Percentiles rank a stretch among this genome's conserved stretches.
These are phyloP conservation scores for Peucedramus taeniatus DNA, from an alignment of 2,113 vertebrate species.

Conservation along the genomic window DNA sequence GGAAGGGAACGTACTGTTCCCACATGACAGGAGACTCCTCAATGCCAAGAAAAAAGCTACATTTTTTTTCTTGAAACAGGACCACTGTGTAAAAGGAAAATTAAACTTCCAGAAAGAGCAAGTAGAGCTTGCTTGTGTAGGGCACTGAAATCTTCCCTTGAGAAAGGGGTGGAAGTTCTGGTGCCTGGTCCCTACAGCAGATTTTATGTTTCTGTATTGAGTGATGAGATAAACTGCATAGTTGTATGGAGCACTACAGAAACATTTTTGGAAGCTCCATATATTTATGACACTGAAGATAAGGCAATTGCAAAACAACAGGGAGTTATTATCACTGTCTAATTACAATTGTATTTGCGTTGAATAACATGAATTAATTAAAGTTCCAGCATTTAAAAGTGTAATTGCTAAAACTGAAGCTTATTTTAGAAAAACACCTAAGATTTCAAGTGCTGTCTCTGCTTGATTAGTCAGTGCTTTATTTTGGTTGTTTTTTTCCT, in stretches of 20 bases:
- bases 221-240: background rate
- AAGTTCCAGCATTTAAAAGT: background rate
- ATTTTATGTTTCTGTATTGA: background rate
- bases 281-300: background rate
- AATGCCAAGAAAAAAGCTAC: background rate
- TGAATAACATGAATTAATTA: background rate
- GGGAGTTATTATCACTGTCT: background rate
- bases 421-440: background rate
- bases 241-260: background rate
- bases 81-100: background rate
- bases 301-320: background rate
- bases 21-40: background rate
- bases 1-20: slow-evolving; percentile 5
- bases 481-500: background rate
- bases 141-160: background rate
- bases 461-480: background rate
- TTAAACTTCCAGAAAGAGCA: background rate
- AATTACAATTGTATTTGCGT: background rate
- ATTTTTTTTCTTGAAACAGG: background rate
- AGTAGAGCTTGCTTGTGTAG: background rate
- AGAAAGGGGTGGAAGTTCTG: background rate
- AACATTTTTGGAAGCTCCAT: background rate
- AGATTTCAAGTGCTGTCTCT: background rate
- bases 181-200: background rate
- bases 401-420: background rate